phyloP scores from a whole-genome alignment of 1,140 invertebrate genomes.

The Nephila pilipes region DNA sequence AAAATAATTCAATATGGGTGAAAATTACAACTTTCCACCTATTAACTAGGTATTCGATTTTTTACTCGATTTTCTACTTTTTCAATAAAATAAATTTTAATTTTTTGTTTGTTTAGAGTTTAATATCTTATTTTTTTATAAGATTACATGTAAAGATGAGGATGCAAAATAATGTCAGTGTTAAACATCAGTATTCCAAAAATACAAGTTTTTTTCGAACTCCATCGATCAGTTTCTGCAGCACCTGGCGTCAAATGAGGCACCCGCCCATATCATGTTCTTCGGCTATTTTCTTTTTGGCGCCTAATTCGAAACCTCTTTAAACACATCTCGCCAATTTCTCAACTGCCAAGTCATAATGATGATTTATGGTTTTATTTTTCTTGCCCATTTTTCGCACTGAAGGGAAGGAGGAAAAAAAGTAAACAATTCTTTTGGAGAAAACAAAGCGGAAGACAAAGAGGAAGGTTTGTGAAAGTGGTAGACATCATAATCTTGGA shows the following conservation, averaged over 20 bases:
- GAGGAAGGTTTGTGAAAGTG: background rate
- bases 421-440: conserved; percentile 27
- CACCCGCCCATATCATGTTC: conserved; percentile 27
- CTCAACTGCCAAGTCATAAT: conserved; percentile 34
- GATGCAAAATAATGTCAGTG: conserved; percentile 13
- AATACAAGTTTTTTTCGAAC: background rate
- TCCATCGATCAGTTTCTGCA: conserved; percentile 48
- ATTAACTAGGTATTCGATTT: background rate
- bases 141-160: background rate
- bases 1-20: too few relatives aligned
- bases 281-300: conserved; percentile 36
- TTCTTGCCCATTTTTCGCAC: conserved; percentile 14
- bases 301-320: conserved; percentile 47
- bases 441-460: conserved; percentile 18
- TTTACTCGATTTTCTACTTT: background rate
- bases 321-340: conserved; percentile 47
- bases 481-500: background rate
- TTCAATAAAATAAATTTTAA: background rate
- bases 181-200: conserved; percentile 11
- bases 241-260: conserved; percentile 19
- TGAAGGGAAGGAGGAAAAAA: background rate
- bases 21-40: too few relatives aligned
- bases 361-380: conserved; percentile 48
- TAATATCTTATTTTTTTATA: background rate
- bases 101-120: too few relatives aligned